These are phyloP conservation scores for Podotricha telesiphe DNA, from an alignment of 2,888 invertebrate species.

Conservation along the genomic window DNA sequence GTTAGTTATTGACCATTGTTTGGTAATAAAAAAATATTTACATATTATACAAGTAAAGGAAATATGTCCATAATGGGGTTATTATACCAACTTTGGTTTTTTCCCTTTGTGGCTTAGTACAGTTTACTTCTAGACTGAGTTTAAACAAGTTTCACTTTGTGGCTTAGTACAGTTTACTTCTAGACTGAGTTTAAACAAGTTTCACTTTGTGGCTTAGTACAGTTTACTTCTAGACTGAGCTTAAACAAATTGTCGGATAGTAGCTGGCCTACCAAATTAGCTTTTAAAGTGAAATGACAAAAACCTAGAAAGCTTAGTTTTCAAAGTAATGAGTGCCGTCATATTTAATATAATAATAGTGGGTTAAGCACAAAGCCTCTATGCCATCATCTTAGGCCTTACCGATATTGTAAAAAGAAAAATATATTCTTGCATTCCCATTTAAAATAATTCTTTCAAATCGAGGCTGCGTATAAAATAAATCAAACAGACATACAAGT, in stretches of 20 bases:
- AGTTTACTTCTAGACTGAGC: not conserved
- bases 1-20: not conserved
- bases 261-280: conserved; percentile 31
- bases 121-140: not conserved
- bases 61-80: not conserved
- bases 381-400: conserved; percentile 1
- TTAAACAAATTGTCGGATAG: conserved; percentile 14
- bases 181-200: not conserved
- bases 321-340: conserved; percentile 36
- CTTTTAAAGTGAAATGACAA: conserved; percentile 24
- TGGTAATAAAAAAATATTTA: not conserved
- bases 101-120: not conserved
- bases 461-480: too few species aligned
- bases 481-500: not conserved
- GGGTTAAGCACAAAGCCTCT: conserved; percentile 28
- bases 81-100: not conserved
- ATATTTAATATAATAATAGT: conserved; percentile 26
- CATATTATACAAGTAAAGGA: not conserved
- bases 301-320: conserved; percentile 26
- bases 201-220: not conserved
- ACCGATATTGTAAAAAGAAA: conserved; percentile 1
- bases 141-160: not conserved
- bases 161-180: not conserved
- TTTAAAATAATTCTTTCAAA: not conserved
- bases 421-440: not conserved